Conservation (phyloP, 2,797 vertebrate species). For the Gastrophryne carolinensis region DNA sequence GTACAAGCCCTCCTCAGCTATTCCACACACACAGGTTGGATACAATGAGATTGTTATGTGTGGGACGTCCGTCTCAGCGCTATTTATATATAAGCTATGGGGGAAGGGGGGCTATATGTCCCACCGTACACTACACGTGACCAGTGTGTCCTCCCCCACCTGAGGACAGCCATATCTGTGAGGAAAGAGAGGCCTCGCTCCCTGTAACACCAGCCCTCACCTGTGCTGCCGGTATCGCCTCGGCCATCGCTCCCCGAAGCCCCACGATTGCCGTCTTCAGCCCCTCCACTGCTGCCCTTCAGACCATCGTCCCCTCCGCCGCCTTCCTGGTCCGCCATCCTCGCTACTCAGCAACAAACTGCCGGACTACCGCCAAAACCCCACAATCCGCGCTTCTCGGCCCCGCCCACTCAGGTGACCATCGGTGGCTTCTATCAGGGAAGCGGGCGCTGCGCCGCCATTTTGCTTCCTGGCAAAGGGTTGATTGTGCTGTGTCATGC, state of each 20-base stretch:
- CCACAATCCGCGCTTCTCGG: background rate
- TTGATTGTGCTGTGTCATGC: background rate
- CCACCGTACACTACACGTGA: too few relatives aligned
- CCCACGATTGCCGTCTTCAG: background rate
- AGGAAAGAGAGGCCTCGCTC: background rate
- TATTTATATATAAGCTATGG: too few relatives aligned
- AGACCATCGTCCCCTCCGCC: constrained; percentile 14
- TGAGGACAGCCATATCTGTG: too few relatives aligned
- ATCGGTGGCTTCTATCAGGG: background rate
- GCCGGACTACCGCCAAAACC: background rate
- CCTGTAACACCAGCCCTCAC: background rate
- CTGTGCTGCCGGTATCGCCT: background rate
- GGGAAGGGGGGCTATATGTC: too few relatives aligned
- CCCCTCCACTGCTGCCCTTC: background rate
- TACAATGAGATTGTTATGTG: too few relatives aligned
- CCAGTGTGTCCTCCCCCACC: too few relatives aligned
- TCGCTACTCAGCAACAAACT: background rate
- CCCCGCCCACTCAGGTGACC: background rate
- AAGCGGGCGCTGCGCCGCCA: background rate
- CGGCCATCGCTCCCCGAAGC: background rate
- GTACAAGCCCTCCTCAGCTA: too few relatives aligned
- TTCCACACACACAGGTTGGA: too few relatives aligned
- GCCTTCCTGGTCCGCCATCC: constrained; percentile 36
- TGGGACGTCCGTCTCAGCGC: too few relatives aligned
- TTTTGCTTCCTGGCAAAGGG: constrained; percentile 10